These are phyloP conservation scores for Caenorhabditis sinica DNA, from an alignment of 2,888 invertebrate species.

Conservation along the genomic window DNA sequence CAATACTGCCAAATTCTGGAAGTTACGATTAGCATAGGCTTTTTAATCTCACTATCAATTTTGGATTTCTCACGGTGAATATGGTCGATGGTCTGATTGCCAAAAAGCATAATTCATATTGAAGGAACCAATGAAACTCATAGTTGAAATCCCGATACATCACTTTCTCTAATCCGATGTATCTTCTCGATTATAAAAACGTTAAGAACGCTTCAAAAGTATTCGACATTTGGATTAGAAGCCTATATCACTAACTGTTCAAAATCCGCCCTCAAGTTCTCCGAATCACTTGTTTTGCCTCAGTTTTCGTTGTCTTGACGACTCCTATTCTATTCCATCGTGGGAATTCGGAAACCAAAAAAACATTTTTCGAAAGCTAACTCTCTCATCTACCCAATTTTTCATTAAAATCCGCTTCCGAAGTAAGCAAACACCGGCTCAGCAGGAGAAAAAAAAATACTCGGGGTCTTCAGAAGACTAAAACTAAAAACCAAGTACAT, in stretches of 20 bases:
- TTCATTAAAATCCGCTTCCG: conserved; percentile 10
- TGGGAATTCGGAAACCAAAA: background rate
- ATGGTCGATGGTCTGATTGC: too few species aligned
- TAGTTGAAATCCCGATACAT: too few species aligned
- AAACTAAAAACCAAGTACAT: conserved; percentile 31
- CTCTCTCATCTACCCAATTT: background rate
- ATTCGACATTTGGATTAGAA: too few species aligned
- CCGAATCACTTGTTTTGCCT: background rate
- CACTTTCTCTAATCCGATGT: too few species aligned
- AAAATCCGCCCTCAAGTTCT: background rate
- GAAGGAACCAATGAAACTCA: too few species aligned
- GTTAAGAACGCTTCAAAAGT: too few species aligned
- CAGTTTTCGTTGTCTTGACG: background rate
- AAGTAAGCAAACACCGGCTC: conserved; percentile 20
- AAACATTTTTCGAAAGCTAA: conserved; percentile 2
- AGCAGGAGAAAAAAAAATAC: background rate
- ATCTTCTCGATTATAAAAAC: too few species aligned
- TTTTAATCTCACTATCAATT: too few species aligned
- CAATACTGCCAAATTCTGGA: too few species aligned
- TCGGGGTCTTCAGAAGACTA: background rate
- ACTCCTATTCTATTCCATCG: background rate
- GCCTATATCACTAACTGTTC: background rate
- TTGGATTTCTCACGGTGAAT: too few species aligned
- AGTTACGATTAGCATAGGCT: too few species aligned
- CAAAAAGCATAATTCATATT: too few species aligned